These are phyloP conservation scores for Solea solea DNA, from an alignment of 2,113 vertebrate species.

Conservation along the genomic window DNA sequence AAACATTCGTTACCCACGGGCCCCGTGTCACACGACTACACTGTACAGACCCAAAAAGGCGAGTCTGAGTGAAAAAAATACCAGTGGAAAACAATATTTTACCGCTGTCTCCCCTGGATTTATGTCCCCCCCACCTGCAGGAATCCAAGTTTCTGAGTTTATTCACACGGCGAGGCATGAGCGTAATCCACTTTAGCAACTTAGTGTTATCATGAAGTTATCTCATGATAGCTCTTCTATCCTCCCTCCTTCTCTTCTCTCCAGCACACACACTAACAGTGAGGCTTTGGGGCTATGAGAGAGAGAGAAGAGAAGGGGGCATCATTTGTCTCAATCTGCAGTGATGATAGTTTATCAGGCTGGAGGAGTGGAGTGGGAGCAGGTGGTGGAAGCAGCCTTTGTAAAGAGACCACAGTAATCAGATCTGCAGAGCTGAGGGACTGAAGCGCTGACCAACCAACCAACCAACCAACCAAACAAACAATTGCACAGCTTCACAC, in stretches of 20 bases:
- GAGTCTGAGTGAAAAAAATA: constrained; percentile 45
- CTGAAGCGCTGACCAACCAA: constrained; percentile 29
- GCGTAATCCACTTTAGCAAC: constrained; percentile 45
- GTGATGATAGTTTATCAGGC: constrained; percentile 72
- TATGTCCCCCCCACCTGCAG: constrained; percentile 1
- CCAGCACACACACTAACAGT: constrained; percentile 51
- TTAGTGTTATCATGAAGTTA: constrained; percentile 32
- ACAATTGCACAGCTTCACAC: constrained; percentile 21
- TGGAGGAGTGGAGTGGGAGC: constrained; percentile 66
- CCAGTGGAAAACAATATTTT: constrained; percentile 10
- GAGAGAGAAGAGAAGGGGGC: constrained; percentile 22
- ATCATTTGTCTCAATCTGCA: constrained; percentile 75
- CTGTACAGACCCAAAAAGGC: constrained; percentile 58
- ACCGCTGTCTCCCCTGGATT: constrained; percentile 2
- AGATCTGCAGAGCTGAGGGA: constrained; percentile 63
- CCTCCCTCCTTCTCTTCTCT: constrained; percentile 1
- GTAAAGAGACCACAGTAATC: constrained; percentile 67
- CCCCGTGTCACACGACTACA: constrained; percentile 63
- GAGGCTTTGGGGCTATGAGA: constrained; percentile 53
- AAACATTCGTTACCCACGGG: constrained; percentile 74
- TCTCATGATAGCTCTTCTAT: constrained; percentile 20
- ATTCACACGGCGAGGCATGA: constrained; percentile 6
- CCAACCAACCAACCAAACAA: not conserved
- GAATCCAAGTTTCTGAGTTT: constrained; percentile 29
- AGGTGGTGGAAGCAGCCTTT: constrained; percentile 66